Base-by-base conservation (phyloP, 2,888 invertebrate genomes). In the Fabriciana adippe region DNA sequence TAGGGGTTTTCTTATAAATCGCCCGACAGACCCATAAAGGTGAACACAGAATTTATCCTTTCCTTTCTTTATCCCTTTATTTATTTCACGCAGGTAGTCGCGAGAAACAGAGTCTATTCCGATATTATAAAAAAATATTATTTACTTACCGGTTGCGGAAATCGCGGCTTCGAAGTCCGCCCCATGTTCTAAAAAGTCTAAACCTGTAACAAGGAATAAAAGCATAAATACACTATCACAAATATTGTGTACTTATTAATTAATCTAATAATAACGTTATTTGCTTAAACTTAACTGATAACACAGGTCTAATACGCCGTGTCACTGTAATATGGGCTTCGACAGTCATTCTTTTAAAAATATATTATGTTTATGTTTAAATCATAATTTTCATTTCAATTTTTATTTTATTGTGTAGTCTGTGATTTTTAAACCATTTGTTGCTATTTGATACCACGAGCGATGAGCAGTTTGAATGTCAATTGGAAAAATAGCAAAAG, bases 121-220 rank as follows among this genome's bases (percentile, higher is more conserved):
- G 6, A 35, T 35, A 41, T 8, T 11, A 8, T 11, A 41, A 41
- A 41, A 41, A 55, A 6, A 31, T 11, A 53, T 53, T 26, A n/a
- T 0, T 55, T 26, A 82, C 90, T 89, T 81, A 95, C 95, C 95
- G 84, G 95, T 94, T 71, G 94, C 94, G 80, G 95, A 94, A 78
- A 95, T 94, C 73, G 95, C 95, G 78, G 94, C 93, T 88, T 95
- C 95, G 86, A 95, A 95, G 86, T 95, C 95, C 80, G 95, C 95
- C 75, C 95, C 95, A 93, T 95, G 95, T 82, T 95, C 95, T 84
- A 95, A 93, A 86, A 95, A 95, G 88, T 95, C 95, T 90, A 95
- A 93, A 90, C 95, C 95, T 95, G 90, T 77, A 93, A 86, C 53
- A 72, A 75, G 74, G 69, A 78, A 65, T 68, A 68, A 66, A 70